phyloP scores from a whole-genome alignment of 2,888 invertebrate species.

The Euclidia mi region DNA sequence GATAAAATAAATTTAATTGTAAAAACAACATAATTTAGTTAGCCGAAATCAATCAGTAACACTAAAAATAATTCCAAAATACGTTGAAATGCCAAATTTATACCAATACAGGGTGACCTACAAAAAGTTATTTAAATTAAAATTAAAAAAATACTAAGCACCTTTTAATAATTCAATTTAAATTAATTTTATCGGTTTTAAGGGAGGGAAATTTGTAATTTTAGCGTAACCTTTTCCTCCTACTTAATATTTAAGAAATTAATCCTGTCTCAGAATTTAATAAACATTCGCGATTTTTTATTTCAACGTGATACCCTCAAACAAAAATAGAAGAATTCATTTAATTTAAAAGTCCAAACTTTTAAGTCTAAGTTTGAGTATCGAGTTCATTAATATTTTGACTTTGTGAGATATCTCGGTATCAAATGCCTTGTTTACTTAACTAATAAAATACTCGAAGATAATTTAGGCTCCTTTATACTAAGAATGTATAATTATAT shows the following conservation, averaged over 20 bases:
- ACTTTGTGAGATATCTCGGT: slow-evolving; percentile 30
- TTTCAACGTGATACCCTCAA: slow-evolving; percentile 34
- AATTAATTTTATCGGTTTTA: slow-evolving; percentile 45
- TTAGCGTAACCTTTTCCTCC: slow-evolving; percentile 29
- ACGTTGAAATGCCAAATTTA: no score
- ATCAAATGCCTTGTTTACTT: neutral
- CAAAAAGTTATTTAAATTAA: slow-evolving; percentile 14
- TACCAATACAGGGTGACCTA: no score
- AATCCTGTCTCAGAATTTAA: slow-evolving; percentile 43
- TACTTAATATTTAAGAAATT: slow-evolving; percentile 45
- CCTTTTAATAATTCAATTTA: slow-evolving; percentile 37
- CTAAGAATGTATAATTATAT: no score
- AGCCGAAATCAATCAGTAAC: no score
- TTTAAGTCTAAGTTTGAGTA: slow-evolving; percentile 28
- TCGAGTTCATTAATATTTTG: slow-evolving; percentile 27
- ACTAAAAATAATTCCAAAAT: no score
- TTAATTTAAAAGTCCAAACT: slow-evolving; percentile 33
- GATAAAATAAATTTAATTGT: no score
- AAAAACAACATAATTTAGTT: no score
- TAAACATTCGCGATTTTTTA: slow-evolving; percentile 41
- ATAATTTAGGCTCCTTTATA: no score
- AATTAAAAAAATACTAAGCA: slow-evolving; percentile 17
- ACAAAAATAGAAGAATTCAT: slow-evolving; percentile 42
- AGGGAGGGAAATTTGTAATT: slow-evolving; percentile 30
- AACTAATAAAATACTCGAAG: neutral